Conservation (phyloP, 2,797 vertebrate species). For the Brachymystax lenok region DNA sequence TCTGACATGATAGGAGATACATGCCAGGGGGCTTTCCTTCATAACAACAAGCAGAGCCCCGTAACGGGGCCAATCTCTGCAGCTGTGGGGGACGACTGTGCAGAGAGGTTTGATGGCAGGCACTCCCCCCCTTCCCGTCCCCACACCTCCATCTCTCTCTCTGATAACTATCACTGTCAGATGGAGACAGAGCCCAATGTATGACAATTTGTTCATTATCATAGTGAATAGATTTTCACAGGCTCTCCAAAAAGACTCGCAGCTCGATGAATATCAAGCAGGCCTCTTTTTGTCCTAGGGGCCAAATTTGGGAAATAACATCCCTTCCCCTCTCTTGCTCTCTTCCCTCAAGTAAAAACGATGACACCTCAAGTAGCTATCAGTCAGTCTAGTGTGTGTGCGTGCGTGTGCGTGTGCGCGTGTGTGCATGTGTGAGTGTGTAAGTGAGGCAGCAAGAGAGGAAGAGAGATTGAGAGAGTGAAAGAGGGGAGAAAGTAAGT, state of each 20-base stretch:
- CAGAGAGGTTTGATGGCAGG: constrained; percentile 8
- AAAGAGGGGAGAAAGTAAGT: constrained; percentile 19
- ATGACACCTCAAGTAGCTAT: constrained; percentile 76
- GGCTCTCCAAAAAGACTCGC: constrained; percentile 75
- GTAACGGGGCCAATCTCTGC: constrained; percentile 71
- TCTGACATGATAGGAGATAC: constrained; percentile 77
- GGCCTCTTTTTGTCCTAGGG: constrained; percentile 79
- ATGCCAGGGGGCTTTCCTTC: constrained; percentile 83
- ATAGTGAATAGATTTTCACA: constrained; percentile 84
- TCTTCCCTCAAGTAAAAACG: constrained; percentile 59
- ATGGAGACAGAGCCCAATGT: constrained; percentile 80
- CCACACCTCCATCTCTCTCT: constrained; percentile 75
- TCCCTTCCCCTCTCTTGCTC: constrained; percentile 66
- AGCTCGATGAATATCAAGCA: constrained; percentile 84
- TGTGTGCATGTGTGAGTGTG: constrained; percentile 12
- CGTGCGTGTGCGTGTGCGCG: constrained; percentile 35
- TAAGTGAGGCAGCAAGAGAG: neutral
- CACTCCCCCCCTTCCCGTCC: constrained; percentile 19
- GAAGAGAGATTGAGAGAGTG: neutral
- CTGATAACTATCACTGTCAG: constrained; percentile 84
- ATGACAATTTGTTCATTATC: constrained; percentile 87
- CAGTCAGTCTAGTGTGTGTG: constrained; percentile 49
- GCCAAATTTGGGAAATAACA: constrained; percentile 80
- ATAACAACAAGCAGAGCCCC: constrained; percentile 84
- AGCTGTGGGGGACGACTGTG: constrained; percentile 64